Evolutionary conservation across 2,797 vertebrate genomes (phyloP), one percentile per base, ranked within the genome.

Genomic region (Rousettus madagascariensis): DNA sequence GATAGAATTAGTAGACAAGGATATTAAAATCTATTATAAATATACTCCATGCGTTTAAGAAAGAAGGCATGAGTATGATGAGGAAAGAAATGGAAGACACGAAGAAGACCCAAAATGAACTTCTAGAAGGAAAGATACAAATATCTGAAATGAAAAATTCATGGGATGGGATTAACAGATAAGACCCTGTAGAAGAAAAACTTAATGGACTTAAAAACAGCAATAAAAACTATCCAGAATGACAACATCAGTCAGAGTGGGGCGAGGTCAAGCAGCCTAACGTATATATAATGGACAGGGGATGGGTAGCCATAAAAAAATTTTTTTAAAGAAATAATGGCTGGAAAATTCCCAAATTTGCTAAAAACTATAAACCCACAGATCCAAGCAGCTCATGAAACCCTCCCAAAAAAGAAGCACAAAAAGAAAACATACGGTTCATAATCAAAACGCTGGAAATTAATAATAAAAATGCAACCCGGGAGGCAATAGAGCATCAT

Each of bases 81-180:
- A 85, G 24, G 28, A 59, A 36, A 88, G 51, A 72, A 72, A 59
- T 24, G 13, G 13, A 75, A 89, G 19, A 53, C 33, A 82, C 46
- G 71, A 86, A 36, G 26, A 86, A 74, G 82, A 85, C 28, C 46
- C 53, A 95, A 74, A 90, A 0, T 85, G n/a, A 83, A 77, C 17
- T 90, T 90, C 53, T 72, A 92, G 49, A 90, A 30, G 22, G 63
- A 82, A 93, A 92, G 53, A 86, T 15, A 88, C 16, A 69, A 87
- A 41, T 51, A 84, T 19, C 33, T 86, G 6, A 82, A 83, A 51
- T 55, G 8, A 63, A 94, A 94, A 92, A 36, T 51, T 80, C 10
- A 55, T 2, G 68, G 26, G 22, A 72, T 51, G 22, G 8, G 46
- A 77, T 24, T 94, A 75, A 80, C 53, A 96, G 63, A 78, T 87